Base-by-base conservation (phyloP, 92 coral and sea anemone species). In the Actinernus sp. region DNA sequence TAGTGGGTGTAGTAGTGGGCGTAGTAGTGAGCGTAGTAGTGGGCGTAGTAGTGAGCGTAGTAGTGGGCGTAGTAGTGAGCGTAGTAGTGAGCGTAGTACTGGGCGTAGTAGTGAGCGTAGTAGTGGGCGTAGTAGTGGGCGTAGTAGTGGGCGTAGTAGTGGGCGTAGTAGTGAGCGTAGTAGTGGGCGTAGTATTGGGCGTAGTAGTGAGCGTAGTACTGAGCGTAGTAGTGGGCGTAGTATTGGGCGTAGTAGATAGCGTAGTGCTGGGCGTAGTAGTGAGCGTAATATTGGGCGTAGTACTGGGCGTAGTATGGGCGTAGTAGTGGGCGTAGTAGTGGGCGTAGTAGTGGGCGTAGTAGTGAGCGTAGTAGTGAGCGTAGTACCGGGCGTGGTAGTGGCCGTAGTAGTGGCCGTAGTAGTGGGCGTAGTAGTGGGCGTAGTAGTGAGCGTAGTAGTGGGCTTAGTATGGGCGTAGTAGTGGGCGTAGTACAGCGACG, bases 151-250 rank as follows among this genome's bases (percentile, higher is more conserved):
- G 22, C 4, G 60, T 25, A 21, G 37, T 53, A 25, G 60, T 53
- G 19, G 60, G 22, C 4, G 36, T 53, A 24, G 2, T 53, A 25
- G 60, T 53, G 19, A 33, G 4, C 22, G 37, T 53, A 24, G 60
- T 53, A 25, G 60, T 53, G 19, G 60, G 4, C 22, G 37, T 53
- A 24, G 60, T 23, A 25, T 9, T 53, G 19, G 60, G 22, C 4
- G 60, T 23, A 24, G 60, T 25, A 53, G 37, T 53, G 19, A 33
- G 22, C 4, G 37, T 23, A 24, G 60, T 25, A 53, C 3, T 23
- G 1, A 33, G 22, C 4, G 20, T 23, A 24, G 60, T 25, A 36
- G 2, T 58, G 26, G 14, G n/a, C 5, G 65, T 58, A 31, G 65
- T 19, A 31, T 9, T 58, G 26, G 47, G n/a, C 1, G 50, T 36